Percentiles rank a stretch among this genome's conserved stretches.
These are phyloP conservation scores for Malaclemys terrapin DNA, from an alignment of 2,113 vertebrate genomes.

Conservation along the genomic window DNA sequence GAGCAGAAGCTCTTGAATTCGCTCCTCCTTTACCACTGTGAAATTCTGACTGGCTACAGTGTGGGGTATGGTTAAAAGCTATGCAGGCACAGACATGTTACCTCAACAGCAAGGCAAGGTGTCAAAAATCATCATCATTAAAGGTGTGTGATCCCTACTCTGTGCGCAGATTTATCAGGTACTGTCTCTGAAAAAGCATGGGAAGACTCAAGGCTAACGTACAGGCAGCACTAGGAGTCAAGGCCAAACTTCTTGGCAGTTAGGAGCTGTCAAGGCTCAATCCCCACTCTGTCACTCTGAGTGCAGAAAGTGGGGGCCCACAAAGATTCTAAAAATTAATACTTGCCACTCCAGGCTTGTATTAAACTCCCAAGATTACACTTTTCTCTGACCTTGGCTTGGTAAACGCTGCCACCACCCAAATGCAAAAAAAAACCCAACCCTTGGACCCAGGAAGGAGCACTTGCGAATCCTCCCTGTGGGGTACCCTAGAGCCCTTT, in stretches of 20 bases:
- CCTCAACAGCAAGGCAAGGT: neutral
- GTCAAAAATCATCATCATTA: neutral
- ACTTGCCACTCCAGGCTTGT: no score
- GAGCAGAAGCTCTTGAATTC: neutral
- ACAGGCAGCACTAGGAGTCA: neutral
- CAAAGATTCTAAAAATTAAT: no score
- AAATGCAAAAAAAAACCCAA: no score
- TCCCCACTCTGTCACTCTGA: no score
- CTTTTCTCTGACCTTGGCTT: no score
- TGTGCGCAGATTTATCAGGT: neutral
- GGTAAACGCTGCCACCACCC: no score
- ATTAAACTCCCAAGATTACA: no score
- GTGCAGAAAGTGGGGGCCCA: no score
- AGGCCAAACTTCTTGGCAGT: neutral
- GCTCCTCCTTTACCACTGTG: neutral
- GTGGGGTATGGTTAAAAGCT: neutral
- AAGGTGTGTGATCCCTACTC: accelerated
- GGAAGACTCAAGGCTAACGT: neutral
- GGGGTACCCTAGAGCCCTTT: no score
- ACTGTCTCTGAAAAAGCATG: accelerated
- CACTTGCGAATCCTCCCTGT: no score
- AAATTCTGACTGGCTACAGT: accelerated
- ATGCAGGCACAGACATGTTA: accelerated
- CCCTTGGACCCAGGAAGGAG: no score
- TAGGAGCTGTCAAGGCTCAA: no score